A percentile compares a stretch with the other conserved stretches of the same genome.
Evolutionary conservation across 2,113 vertebrate genomes (phyloP).

Genomic region (Piprites chloris): DNA sequence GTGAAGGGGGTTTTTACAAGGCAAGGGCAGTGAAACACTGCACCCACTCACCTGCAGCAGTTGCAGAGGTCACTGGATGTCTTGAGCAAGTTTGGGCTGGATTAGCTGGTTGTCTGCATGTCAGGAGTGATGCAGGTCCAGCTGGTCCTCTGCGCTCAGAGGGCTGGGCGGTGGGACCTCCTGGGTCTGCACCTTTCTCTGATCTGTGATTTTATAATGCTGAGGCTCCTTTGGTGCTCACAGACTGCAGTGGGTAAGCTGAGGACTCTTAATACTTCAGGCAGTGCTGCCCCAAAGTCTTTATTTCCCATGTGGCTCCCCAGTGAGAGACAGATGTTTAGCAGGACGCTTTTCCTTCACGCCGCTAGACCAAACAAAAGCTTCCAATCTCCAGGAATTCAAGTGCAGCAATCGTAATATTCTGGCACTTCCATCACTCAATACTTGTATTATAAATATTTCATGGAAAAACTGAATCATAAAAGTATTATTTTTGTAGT

Average conservation of each 20-base stretch:
- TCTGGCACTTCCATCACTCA: constrained; percentile 48
- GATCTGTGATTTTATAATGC: neutral
- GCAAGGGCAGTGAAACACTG: neutral
- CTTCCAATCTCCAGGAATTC: constrained; percentile 38
- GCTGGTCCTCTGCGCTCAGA: neutral
- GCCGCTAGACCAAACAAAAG: constrained; percentile 51
- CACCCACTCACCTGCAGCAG: neutral
- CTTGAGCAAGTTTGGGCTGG: neutral
- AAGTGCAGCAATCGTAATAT: constrained; percentile 37
- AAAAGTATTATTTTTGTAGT: constrained; percentile 59
- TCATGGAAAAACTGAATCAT: constrained; percentile 54
- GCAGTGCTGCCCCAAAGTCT: constrained; percentile 11
- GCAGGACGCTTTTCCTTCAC: constrained; percentile 3
- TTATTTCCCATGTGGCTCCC: constrained; percentile 49
- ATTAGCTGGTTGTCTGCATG: neutral
- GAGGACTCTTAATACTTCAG: neutral
- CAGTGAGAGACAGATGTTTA: constrained; percentile 34
- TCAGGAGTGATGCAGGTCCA: neutral
- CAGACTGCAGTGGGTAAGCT: neutral
- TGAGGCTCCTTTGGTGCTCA: neutral
- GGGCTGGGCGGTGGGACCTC: neutral
- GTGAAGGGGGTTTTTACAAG: neutral
- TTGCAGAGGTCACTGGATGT: neutral
- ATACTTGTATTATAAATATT: constrained; percentile 56
- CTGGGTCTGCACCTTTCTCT: neutral